These are phyloP conservation scores for Pteria penguin DNA, from an alignment of 2,888 invertebrate genomes.

Conservation along the genomic window DNA sequence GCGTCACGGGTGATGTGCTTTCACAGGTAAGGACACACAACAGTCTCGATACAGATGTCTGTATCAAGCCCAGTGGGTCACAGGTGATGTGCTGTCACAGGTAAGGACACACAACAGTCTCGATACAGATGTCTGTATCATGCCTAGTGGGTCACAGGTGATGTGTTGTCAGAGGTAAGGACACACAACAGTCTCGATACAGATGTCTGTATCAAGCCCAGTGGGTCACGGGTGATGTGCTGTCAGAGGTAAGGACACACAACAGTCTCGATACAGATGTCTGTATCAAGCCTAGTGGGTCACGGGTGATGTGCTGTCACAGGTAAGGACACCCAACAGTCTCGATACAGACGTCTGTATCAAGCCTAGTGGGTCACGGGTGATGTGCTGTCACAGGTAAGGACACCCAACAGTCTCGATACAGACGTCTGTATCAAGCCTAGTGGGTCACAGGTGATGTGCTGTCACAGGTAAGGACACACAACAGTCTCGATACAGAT, in stretches of 20 bases:
- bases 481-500: too few relatives aligned
- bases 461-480: neutral
- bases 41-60: conserved; percentile 88
- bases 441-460: neutral
- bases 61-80: conserved; percentile 92
- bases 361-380: neutral
- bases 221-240: conserved; percentile 93
- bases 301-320: neutral
- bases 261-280: too few relatives aligned
- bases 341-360: too few relatives aligned
- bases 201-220: conserved; percentile 94
- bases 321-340: neutral
- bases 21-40: conserved; percentile 84
- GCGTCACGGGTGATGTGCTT: conserved; percentile 93
- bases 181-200: conserved; percentile 81
- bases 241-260: conserved; percentile 86
- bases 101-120: conserved; percentile 77
- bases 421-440: too few relatives aligned
- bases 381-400: neutral
- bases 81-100: conserved; percentile 94
- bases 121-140: conserved; percentile 93
- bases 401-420: too few relatives aligned
- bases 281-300: neutral
- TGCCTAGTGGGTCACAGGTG: conserved; percentile 92
- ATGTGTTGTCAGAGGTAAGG: conserved; percentile 91